A percentile compares a stretch with the other conserved stretches of the same genome.
Conservation (phyloP, 2,797 vertebrate species). For the Amazona ochrocephala region DNA sequence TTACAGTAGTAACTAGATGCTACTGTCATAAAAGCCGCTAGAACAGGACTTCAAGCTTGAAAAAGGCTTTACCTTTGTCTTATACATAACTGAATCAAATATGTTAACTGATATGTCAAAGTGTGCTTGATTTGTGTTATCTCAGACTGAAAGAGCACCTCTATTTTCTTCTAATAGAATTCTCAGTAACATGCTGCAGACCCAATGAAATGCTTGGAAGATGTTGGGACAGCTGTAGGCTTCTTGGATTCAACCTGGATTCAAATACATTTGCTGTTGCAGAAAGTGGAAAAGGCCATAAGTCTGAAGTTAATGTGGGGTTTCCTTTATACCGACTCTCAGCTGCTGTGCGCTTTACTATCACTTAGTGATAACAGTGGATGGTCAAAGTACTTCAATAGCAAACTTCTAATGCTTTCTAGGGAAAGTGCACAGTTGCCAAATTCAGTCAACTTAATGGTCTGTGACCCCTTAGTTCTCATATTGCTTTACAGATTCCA, state of each 20-base stretch:
- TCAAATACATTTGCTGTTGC: not conserved
- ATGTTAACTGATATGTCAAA: not conserved
- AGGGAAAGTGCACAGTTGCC: not conserved
- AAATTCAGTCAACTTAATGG: not conserved
- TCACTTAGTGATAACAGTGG: not conserved
- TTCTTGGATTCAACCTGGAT: not conserved
- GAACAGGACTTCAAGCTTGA: not conserved
- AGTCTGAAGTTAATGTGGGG: not conserved
- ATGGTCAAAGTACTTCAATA: not conserved
- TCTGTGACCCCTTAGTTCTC: not conserved
- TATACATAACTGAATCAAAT: not conserved
- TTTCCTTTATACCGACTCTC: not conserved
- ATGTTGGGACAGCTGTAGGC: not conserved
- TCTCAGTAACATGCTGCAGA: not conserved
- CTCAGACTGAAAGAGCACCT: not conserved
- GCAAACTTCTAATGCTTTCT: not conserved
- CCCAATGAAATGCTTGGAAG: not conserved
- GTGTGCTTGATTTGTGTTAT: not conserved
- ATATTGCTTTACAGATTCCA: not conserved
- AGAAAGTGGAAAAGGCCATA: not conserved
- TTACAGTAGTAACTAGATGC: not conserved
- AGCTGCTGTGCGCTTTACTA: not conserved
- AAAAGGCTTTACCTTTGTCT: not conserved
- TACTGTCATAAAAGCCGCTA: not conserved
- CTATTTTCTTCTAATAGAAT: not conserved